Base-by-base conservation (phyloP, 1,140 invertebrate species). In the Anastatus disparis region DNA sequence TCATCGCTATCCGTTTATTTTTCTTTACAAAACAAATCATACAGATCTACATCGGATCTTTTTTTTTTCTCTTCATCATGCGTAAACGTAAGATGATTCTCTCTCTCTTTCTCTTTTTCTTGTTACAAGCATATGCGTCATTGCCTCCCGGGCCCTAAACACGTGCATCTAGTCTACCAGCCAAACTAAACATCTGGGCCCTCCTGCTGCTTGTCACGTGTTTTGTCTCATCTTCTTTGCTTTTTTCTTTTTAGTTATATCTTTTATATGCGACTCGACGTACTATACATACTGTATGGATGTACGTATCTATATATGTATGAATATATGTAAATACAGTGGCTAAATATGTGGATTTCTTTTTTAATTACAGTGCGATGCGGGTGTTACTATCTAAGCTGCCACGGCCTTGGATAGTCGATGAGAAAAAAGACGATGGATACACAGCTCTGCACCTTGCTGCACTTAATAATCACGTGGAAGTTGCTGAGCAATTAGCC, bases 361-460 rank as follows among this genome's bases (percentile, higher is more conserved):
- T n/a, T 62, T 48, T 65, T 46, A 70, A 70, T 91, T 90, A 71
- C 87, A 98, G 96, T 88, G 96, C 96, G 22, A 98, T 98, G 96
- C 91, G 95, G 80, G 95, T 98, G 79, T 88, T 98, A 75, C 86
- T 98, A 74, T 91, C 91, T 31, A 97, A 97, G 86, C 88, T 97
- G 27, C 94, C 95, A 7, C 89, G 96, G n/a, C 91, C 93, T 2
- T 99, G 97, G 97, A 94, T 99, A 77, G 96, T 98, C 27, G 97
- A 99, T 86, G 97, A 99, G 83, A 97, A 97, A 79, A 99, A 99
- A 85, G 96, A 98, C 82, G 97, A 99, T 82, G 97, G 97, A 2
- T 98, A 98, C 87, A 98, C 97, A 0, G 96, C 97, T 1, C 88
- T 99, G 13, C 97, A 99, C 85, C 88, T 99, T 75, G 96, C 97